Percentiles rank a stretch among this genome's conserved stretches.
Conservation (phyloP, 1,140 invertebrate species). For the Pogonomyrmex californicus region DNA sequence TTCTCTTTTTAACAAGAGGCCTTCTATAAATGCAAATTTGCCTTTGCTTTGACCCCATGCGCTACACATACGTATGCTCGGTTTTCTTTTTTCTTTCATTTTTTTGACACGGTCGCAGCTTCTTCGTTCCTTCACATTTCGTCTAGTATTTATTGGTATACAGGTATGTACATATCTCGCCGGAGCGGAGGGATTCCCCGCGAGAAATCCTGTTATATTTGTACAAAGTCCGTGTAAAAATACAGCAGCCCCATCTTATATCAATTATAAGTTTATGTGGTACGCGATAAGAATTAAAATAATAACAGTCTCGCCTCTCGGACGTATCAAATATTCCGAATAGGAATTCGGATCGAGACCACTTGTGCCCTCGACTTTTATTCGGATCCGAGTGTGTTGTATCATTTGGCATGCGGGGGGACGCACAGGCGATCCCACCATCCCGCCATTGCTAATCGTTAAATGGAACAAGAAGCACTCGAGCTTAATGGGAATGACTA, state of each 20-base stretch:
- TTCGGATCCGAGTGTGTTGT: conserved; percentile 47
- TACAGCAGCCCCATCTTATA: conserved; percentile 83
- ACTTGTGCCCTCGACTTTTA: conserved; percentile 50
- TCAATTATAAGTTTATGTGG: conserved; percentile 66
- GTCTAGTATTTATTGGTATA: conserved; percentile 82
- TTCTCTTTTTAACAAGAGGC: not conserved
- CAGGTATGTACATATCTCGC: conserved; percentile 82
- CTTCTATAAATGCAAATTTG: not conserved
- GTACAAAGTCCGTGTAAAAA: conserved; percentile 87
- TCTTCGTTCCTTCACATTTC: conserved; percentile 24
- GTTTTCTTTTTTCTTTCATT: not conserved
- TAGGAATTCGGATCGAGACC: conserved; percentile 65
- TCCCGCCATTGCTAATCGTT: conserved; percentile 22
- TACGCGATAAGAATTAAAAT: conserved; percentile 70
- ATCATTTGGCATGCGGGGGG: conserved; percentile 53
- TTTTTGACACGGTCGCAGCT: not conserved
- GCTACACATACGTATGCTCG: not conserved
- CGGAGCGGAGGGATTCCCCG: conserved; percentile 70
- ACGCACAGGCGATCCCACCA: conserved; percentile 14
- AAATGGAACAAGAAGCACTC: conserved; percentile 62
- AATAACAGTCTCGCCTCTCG: conserved; percentile 74
- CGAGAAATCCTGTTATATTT: conserved; percentile 79
- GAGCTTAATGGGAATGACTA: conserved; percentile 67
- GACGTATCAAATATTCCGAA: conserved; percentile 62
- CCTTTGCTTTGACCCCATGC: not conserved